Conservation (phyloP, 2,888 invertebrate species). For the Thalpophila matura region DNA sequence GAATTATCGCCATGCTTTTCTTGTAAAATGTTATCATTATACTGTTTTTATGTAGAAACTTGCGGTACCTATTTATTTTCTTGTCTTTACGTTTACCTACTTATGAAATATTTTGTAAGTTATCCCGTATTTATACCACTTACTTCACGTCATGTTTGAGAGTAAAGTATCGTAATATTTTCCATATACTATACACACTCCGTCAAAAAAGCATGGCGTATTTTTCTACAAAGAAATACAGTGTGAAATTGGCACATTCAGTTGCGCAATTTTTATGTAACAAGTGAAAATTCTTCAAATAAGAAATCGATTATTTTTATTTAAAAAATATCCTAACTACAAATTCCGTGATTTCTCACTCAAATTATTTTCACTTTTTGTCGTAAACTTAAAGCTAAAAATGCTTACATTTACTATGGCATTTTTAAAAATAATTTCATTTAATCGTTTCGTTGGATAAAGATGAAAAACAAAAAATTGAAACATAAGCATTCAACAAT, state of each 20-base stretch:
- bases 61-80: background rate
- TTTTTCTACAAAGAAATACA: conserved; percentile 4
- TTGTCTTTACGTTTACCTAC: background rate
- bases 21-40: background rate
- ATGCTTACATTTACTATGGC: conserved; percentile 89
- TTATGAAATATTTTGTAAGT: no score
- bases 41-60: background rate
- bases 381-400: conserved; percentile 74
- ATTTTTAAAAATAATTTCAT: conserved; percentile 75
- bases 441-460: conserved; percentile 41
- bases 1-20: conserved; percentile 43
- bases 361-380: conserved; percentile 83
- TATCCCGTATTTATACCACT: no score
- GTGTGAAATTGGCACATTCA: conserved; percentile 66
- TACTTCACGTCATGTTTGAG: background rate
- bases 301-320: conserved; percentile 78
- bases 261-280: conserved; percentile 60
- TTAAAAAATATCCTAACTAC: conserved; percentile 63
- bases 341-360: conserved; percentile 83
- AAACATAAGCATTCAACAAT: conserved; percentile 56
- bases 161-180: conserved; percentile 1
- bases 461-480: conserved; percentile 48
- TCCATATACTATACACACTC: background rate
- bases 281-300: conserved; percentile 87
- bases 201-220: conserved; percentile 31